Conservation (phyloP, 1,140 invertebrate genomes). For the Saccostrea glomerata region DNA sequence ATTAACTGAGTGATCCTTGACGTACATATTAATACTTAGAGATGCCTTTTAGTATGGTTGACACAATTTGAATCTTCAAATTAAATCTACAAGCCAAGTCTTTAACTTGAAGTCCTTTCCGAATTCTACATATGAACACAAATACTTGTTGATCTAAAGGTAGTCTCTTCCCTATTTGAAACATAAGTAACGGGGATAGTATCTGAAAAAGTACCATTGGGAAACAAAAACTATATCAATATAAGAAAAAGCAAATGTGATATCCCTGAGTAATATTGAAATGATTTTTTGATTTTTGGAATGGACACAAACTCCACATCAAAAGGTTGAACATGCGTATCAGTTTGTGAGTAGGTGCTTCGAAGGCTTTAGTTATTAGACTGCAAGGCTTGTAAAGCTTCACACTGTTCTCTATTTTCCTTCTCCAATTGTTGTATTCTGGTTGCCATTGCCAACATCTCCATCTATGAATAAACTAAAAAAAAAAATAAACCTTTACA, state of each 20-base stretch:
- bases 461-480: slow-evolving; percentile 11
- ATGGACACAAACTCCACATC: not conserved
- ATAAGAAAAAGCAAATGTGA: not conserved
- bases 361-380: not conserved
- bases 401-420: not conserved
- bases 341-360: not conserved
- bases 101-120: slow-evolving; percentile 33
- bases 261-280: slow-evolving; percentile 6
- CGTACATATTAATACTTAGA: slow-evolving; percentile 32
- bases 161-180: not conserved
- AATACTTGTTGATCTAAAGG: slow-evolving; percentile 14
- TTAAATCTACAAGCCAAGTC: slow-evolving; percentile 42
- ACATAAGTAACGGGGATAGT: not conserved
- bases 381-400: not conserved
- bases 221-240: not conserved
- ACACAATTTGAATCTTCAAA: slow-evolving; percentile 39
- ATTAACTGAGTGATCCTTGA: slow-evolving; percentile 30
- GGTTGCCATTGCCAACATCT: not conserved
- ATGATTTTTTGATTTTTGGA: not conserved
- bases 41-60: slow-evolving; percentile 15
- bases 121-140: slow-evolving; percentile 19
- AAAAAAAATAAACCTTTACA: not conserved
- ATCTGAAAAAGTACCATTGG: not conserved
- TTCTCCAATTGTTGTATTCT: not conserved
- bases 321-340: not conserved